These are phyloP conservation scores for Ptiloglossa arizonensis DNA, from an alignment of 1,140 invertebrate genomes.

Conservation along the genomic window DNA sequence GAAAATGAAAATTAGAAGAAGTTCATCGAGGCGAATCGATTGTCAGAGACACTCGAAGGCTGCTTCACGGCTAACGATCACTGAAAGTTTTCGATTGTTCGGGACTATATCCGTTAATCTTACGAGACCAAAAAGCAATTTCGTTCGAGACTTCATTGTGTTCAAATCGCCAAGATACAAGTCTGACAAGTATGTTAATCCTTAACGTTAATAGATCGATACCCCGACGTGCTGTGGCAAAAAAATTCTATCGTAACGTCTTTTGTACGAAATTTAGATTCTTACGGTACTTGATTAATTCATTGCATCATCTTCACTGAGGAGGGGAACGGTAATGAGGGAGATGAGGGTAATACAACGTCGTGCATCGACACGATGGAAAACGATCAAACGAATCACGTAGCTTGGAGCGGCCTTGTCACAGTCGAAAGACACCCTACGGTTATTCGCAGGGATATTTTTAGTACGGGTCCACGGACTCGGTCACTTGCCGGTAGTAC, in stretches of 20 bases:
- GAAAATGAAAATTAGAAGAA: too few species aligned
- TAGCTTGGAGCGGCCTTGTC: constrained; percentile 41
- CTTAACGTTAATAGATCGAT: background rate
- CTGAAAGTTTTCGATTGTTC: constrained; percentile 16
- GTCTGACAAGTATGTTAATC: constrained; percentile 25
- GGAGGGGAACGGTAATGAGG: background rate
- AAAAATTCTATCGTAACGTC: background rate
- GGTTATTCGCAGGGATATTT: constrained; percentile 2
- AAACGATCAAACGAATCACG: constrained; percentile 13
- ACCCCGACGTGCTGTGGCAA: background rate
- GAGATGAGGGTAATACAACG: background rate
- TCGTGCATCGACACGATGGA: background rate
- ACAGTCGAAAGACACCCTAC: constrained; percentile 12
- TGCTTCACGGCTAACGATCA: constrained; percentile 9
- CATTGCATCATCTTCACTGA: background rate
- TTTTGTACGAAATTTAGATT: constrained; percentile 32
- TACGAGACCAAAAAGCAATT: constrained; percentile 39
- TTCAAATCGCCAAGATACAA: constrained; percentile 49
- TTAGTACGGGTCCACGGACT: constrained; percentile 5
- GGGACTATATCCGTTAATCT: background rate
- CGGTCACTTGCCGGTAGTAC: constrained; percentile 23
- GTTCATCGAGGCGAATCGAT: background rate
- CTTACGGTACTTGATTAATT: constrained; percentile 12
- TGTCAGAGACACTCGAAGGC: background rate
- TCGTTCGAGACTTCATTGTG: constrained; percentile 60